Evolutionary conservation across 2,888 invertebrate genomes (phyloP).

Genomic region (Cremastinae sp.): DNA sequence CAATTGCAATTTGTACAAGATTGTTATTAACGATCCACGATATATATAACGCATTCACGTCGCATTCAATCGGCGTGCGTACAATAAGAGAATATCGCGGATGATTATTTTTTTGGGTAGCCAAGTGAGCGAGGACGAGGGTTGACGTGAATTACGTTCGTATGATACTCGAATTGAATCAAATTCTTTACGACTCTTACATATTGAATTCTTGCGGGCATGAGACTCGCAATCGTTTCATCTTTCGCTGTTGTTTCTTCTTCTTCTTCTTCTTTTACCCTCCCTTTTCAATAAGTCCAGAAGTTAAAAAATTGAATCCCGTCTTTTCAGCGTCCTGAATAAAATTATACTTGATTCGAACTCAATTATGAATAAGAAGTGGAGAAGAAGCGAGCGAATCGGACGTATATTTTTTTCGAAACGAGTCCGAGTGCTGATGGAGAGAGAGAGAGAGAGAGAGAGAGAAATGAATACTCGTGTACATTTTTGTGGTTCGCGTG

Average conservation of each 20-base stretch:
- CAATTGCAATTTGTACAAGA: conserved; percentile 62
- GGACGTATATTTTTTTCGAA: not conserved
- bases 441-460: too few relatives aligned
- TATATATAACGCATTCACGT: conserved; percentile 39
- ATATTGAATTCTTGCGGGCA: conserved; percentile 51
- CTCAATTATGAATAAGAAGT: conserved; percentile 5
- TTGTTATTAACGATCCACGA: conserved; percentile 61
- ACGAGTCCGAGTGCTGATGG: conserved; percentile 35
- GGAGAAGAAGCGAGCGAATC: conserved; percentile 10
- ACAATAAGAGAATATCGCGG: conserved; percentile 12
- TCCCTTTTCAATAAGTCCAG: not conserved
- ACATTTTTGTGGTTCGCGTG: conserved; percentile 35
- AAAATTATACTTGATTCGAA: conserved; percentile 38
- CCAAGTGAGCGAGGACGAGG: conserved; percentile 37
- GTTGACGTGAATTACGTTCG: conserved; percentile 58
- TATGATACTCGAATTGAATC: conserved; percentile 54
- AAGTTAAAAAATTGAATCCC: conserved; percentile 15
- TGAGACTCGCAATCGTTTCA: conserved; percentile 41
- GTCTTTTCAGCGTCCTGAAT: conserved; percentile 44
- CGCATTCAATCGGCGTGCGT: conserved; percentile 44
- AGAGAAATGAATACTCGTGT: conserved; percentile 48
- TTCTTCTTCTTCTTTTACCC: too few relatives aligned
- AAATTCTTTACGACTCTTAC: conserved; percentile 37
- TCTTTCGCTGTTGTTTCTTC: conserved; percentile 5
- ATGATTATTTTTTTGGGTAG: conserved; percentile 43